Conservation (phyloP, 2,113 vertebrate genomes). For the Crotalus tigris region DNA sequence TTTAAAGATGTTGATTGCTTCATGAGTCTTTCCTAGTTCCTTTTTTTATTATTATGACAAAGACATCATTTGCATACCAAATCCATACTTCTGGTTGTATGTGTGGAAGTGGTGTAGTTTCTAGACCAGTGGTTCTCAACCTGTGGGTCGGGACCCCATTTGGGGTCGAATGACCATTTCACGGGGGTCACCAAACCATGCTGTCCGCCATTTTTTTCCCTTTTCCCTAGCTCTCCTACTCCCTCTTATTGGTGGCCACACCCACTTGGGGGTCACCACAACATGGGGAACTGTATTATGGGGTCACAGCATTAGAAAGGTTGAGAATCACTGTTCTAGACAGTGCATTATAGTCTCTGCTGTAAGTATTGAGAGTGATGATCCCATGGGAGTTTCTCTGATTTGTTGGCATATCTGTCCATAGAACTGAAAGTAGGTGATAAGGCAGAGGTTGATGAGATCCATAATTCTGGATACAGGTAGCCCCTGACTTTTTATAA, state of each 20-base stretch:
- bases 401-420: neutral
- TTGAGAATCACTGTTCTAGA: too few species aligned
- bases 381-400: neutral
- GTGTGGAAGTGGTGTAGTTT: neutral
- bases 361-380: neutral
- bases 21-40: neutral
- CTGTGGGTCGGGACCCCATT: too few species aligned
- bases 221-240: too few species aligned
- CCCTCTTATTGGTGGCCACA: too few species aligned
- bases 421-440: neutral
- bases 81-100: neutral
- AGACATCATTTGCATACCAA: neutral
- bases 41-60: neutral
- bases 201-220: too few species aligned
- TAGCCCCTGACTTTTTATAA: neutral
- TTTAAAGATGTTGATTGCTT: neutral
- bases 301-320: too few species aligned
- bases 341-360: neutral
- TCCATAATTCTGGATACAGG: neutral
- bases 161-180: too few species aligned
- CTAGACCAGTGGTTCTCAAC: too few species aligned
- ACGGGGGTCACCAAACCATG: too few species aligned
- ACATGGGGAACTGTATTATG: too few species aligned
- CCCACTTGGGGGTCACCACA: too few species aligned
- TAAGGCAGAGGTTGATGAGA: neutral